Base-by-base conservation (phyloP, 1,140 invertebrate genomes). In the Drosophila sproati region DNA sequence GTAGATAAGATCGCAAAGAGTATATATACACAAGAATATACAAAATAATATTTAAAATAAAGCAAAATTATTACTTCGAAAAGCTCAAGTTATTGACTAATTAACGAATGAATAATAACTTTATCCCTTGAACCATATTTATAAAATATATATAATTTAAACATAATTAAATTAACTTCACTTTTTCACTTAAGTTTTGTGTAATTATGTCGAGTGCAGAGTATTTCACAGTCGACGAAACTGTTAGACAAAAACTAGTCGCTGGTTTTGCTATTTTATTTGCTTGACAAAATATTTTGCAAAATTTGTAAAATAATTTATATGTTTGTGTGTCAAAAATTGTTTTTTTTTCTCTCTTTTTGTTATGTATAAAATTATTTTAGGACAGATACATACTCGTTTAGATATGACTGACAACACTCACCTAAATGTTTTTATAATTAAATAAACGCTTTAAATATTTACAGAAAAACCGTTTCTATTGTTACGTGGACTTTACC, bases 401-500 rank as follows among this genome's bases (percentile, higher is more conserved):
- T 20, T 20, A 20, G 1, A 20, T 20, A 20, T 20, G 20, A 20
- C 20, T 20, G 20, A 20, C 20, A 20, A 20, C 20, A 20, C 20
- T 20, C 20, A 20, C 20, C 20, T 20, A 20, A 20, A 20, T 20
- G 20, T 1, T 20, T 20, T 20, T 20, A 20, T 20, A 20, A 20
- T 4, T 43, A n/a, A 43, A 2, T 12, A 20, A 67, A 51, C 8
- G 5, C 37, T 39, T 39, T 2, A 39, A 39, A n/a, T 45, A 5
- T 28, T 81, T 70, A 3, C 28, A 92, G 91, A 92, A 91, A 91
- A 91, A 92, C 62, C 71, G 63, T 41, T 85, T 92, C 20, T 92
- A 92, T 64, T 91, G 91, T 60, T 92, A 92, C 77, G 85, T 92
- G 5, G 72, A 66, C 37, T 92, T 92, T 10, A 92, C 87, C 29